These are phyloP conservation scores for Galerucella nymphaeae DNA, from an alignment of 2,888 invertebrate genomes.

Conservation along the genomic window DNA sequence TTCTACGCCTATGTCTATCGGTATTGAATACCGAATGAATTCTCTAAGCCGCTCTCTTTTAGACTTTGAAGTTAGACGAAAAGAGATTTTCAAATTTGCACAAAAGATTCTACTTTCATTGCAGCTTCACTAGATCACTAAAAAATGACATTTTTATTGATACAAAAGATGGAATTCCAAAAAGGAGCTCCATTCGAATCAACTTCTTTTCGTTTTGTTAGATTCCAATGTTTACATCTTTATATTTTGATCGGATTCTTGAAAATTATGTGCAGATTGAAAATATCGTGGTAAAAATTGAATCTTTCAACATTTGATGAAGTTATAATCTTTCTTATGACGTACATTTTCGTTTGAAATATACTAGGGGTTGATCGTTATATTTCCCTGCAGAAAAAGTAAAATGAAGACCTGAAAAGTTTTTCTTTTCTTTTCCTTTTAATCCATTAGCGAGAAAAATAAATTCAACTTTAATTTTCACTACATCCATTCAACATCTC, in stretches of 20 bases:
- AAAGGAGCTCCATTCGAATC: conserved; percentile 34
- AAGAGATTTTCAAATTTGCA: conserved; percentile 45
- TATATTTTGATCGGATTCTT: too few species aligned
- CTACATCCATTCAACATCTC: background rate
- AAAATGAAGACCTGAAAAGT: too few species aligned
- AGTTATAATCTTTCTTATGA: too few species aligned
- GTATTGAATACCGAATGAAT: conserved; percentile 53
- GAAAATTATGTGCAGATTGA: too few species aligned
- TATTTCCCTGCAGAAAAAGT: too few species aligned
- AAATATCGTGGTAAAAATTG: too few species aligned
- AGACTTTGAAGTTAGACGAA: conserved; percentile 38
- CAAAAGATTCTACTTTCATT: conserved; percentile 32
- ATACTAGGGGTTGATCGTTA: too few species aligned
- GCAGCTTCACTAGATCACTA: conserved; percentile 24
- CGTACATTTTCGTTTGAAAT: too few species aligned
- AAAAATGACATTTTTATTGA: conserved; percentile 42
- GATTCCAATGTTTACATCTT: too few species aligned
- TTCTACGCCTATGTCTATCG: too few species aligned
- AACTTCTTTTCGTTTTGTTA: conserved; percentile 19
- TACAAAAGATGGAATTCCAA: conserved; percentile 31
- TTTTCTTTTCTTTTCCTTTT: too few species aligned
- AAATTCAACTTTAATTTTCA: background rate
- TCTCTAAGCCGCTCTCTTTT: conserved; percentile 53
- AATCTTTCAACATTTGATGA: too few species aligned
- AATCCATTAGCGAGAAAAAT: background rate